Base-by-base conservation (phyloP, 2,797 vertebrate genomes). In the Phoebastria nigripes region DNA sequence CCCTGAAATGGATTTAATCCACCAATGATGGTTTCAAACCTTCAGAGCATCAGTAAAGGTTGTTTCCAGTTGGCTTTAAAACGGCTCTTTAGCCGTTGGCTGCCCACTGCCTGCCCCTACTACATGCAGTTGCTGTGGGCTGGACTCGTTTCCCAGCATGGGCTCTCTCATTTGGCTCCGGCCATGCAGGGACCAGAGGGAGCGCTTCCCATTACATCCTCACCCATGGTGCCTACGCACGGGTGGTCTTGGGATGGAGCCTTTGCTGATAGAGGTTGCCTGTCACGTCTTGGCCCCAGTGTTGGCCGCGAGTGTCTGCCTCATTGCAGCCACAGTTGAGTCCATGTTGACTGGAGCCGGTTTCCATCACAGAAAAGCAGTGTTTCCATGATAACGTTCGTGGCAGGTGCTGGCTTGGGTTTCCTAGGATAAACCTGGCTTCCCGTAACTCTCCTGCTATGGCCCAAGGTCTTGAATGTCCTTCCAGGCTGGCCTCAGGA, bases 11-110 rank as follows among this genome's bases (percentile, higher is more conserved):
- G 33, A 28, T 91, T 87, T 86, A 61, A 86, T 90, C 47, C 46
- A 54, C 65, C 44, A 44, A 0, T 6, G 13, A 49, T 73, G 55
- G 41, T 33, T 69, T 56, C 70, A 94, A 6, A 79, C 19, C 69
- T 85, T 74, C 41, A 35, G 44, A 86, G n/a, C 67, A 55, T 25
- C 41, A n/a, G 3, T 41, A 58, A 41, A 71, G 13, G 52, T 69
- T 72, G 69, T 78, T 70, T 79, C n/a, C 82, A 39, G 15, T 25
- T 83, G 77, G 63, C 28, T 87, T 91, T 69, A 41, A 56, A n/a
- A 2, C 1, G 8, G 5, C 33, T 72, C 28, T 67, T 59, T 3
- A 63, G 44, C 41, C 0, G 0, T 25, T 0, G 2, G 47, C 42
- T n/a, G 55, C 33, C 24, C 22, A 9, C 21, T 0, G 1, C 16